phyloP scores from a whole-genome alignment of 1,140 invertebrate species.

The Brachionus calyciflorus region DNA sequence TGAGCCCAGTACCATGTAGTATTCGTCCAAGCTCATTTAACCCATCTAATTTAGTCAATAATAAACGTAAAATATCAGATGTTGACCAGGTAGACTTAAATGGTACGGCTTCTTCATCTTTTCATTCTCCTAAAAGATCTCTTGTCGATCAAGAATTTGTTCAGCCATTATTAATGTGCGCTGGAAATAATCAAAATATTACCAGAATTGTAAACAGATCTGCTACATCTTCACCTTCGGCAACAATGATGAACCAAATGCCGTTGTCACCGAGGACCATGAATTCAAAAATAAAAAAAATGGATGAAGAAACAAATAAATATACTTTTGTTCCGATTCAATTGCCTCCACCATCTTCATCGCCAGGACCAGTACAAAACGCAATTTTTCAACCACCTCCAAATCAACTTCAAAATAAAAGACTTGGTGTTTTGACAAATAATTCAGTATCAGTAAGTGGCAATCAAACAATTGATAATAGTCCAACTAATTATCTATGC shows the following conservation, averaged over 20 bases:
- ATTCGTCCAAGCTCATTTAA: constrained; percentile 16
- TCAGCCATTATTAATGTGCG: constrained; percentile 6
- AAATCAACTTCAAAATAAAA: neutral
- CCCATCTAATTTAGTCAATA: neutral
- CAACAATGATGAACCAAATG: neutral
- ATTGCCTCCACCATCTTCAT: neutral
- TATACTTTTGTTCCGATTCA: constrained; percentile 45
- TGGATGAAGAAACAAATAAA: constrained; percentile 22
- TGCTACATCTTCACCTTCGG: constrained; percentile 8
- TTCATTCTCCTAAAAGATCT: constrained; percentile 9
- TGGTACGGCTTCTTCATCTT: neutral
- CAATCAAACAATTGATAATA: neutral
- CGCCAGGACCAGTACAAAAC: neutral
- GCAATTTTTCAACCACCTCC: no score
- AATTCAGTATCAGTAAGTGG: neutral
- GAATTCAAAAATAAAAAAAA: neutral
- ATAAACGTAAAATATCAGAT: constrained; percentile 34
- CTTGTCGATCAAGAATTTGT: constrained; percentile 28
- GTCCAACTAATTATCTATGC: neutral
- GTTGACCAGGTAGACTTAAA: constrained; percentile 18
- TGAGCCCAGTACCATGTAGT: constrained; percentile 27
- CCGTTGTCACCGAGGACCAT: neutral
- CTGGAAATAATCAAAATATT: neutral
- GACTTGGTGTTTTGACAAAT: neutral
- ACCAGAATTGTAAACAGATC: neutral